Base-by-base conservation (phyloP, 1,140 invertebrate species). In the Mercenaria mercenaria region DNA sequence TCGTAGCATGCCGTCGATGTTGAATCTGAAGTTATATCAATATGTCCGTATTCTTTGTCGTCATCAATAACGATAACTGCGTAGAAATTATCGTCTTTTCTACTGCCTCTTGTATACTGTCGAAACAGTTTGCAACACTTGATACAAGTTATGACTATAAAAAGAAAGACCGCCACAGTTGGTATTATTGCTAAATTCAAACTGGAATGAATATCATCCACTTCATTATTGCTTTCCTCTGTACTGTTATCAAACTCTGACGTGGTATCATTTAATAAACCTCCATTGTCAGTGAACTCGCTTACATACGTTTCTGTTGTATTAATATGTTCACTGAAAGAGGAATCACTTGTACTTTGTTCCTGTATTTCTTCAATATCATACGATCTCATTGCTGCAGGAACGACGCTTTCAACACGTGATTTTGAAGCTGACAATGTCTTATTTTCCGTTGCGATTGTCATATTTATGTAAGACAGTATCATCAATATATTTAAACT, bases 41-140 rank as follows among this genome's bases (percentile, higher is more conserved):
- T 59, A n/a, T 61, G 80, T 20, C 20, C 29, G 29, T 37, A 67
- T 20, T 64, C 39, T 23, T 47, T 23, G 8, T 85, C 47, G 29
- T 50, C 69, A 32, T 76, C 83, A 26, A 13, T 18, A 2, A 50
- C 69, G 29, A 56, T 69, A 41, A 85, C 47, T n/a, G 47, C 67
- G 26, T 85, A 85, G 29, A 26, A 56, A 37, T 43, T 47, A 15
- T 50, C 34, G 1, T 72, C 83, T 23, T 69, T 52, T 52, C 43
- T 52, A 32, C 32, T 32, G 29, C 83, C 83, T 20, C 69, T 43
- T 8, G 83, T 56, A 52, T 85, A 85, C 13, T 37, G 61, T n/a
- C 83, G 39, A 29, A 85, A 85, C 43, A 67, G 56, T 47, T 85
- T 32, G n/a, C 69, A 85, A 37, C 83, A 85, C 56, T 56, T 69